phyloP scores from a whole-genome alignment of 1,140 invertebrate species.

The Drosophila mayri region DNA sequence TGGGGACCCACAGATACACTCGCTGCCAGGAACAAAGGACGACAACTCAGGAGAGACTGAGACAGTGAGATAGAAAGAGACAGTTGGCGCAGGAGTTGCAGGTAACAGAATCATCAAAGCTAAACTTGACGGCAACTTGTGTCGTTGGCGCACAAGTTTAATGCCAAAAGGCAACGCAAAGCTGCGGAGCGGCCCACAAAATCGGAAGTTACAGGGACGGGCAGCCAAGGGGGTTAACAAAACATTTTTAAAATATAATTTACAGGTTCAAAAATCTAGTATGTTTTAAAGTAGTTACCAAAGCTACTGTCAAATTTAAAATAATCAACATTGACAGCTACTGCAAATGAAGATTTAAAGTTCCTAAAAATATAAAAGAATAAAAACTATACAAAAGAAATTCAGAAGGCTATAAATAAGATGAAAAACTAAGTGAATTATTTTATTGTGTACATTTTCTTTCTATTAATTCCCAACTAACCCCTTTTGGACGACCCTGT shows the following conservation, averaged over 20 bases:
- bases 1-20: constrained; percentile 38
- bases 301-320: too few relatives aligned
- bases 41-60: not conserved
- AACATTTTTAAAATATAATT: not conserved
- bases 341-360: too few relatives aligned
- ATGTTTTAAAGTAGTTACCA: too few relatives aligned
- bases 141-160: constrained; percentile 64
- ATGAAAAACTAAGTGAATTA: too few relatives aligned
- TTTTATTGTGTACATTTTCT: too few relatives aligned
- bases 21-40: constrained; percentile 43
- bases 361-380: too few relatives aligned
- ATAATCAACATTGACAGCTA: too few relatives aligned
- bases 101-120: constrained; percentile 79
- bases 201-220: not conserved
- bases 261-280: too few relatives aligned
- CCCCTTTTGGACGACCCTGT: constrained; percentile 3
- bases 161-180: constrained; percentile 67
- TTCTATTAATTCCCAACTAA: too few relatives aligned
- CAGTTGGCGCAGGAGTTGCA: constrained; percentile 11
- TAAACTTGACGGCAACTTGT: constrained; percentile 65
- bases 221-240: not conserved
- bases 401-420: too few relatives aligned
- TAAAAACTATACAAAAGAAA: too few relatives aligned
- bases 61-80: not conserved
- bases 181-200: constrained; percentile 37